Base-by-base conservation (phyloP, 2,113 vertebrate genomes). In the Emberiza fucata region DNA sequence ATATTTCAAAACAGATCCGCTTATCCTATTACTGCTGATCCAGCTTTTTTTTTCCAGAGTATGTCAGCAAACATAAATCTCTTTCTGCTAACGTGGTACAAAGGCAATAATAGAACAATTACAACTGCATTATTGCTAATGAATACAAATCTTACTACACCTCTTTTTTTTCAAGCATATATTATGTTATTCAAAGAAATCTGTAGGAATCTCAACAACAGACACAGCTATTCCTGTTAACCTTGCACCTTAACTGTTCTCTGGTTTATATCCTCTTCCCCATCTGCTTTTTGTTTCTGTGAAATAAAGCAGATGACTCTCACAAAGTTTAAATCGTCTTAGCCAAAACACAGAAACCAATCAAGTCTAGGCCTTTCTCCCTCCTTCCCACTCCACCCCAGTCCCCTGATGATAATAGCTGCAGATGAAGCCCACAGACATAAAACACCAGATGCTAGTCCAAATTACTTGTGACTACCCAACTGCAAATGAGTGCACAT, bases 261-360 rank as follows among this genome's bases (percentile, higher is more conserved):
- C 72, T 88, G 81, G 21, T 81, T 94, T 91, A 48, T n/a, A 70
- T 87, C 45, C 15, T 94, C 71, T 44, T 86, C 35, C 39, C 78
- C 86, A 95, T 81, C 92, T 96, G 86, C 81, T 89, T 92, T 92
- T 57, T 35, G 61, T 94, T 92, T 84, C 89, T 51, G 42, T 63
- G 86, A 95, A 94, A 85, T 44, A 76, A 80, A 94, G 59, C 91
- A 96, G 94, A 84, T 42, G 56, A 88, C 56, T 88, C 61, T 37
- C 39, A 53, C 53, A 33, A 86, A 89, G 47, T 76, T 88, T 31
- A 66, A 85, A 51, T 29, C 6, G 15, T 79, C 70, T 66, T 47
- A 73, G 86, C 78, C 92, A 90, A 94, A 94, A 91, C 54, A 80
- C 88, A 91, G 65, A 95, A 94, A 90, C 77, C 94, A 91, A 93